Conservation (phyloP, 2,888 invertebrate genomes). For the Molanna angustata region DNA sequence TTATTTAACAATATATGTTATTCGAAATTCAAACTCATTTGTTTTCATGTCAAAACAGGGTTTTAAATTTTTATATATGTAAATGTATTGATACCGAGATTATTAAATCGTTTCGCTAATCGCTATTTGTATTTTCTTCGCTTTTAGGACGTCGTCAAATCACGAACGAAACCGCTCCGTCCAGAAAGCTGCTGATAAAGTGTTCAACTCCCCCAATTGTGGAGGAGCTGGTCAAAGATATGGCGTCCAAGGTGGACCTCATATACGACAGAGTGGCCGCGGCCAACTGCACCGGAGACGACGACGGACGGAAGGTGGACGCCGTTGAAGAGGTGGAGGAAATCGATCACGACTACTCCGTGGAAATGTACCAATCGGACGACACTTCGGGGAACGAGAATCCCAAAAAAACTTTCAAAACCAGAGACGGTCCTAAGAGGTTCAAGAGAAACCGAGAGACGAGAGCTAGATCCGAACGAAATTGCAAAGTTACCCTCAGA, state of each 20-base stretch:
- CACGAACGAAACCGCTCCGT: constrained; percentile 25
- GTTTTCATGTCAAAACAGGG: no score
- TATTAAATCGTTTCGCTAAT: no score
- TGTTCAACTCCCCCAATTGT: constrained; percentile 39
- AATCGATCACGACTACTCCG: constrained; percentile 21
- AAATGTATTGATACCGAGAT: no score
- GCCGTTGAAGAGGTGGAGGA: constrained; percentile 17
- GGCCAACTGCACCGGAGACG: constrained; percentile 35
- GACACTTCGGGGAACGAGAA: no score
- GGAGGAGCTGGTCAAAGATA: constrained; percentile 42
- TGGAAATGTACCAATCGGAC: constrained; percentile 21
- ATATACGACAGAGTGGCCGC: constrained; percentile 42
- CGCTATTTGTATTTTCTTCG: background rate
- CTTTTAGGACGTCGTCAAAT: constrained; percentile 12
- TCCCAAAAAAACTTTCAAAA: no score
- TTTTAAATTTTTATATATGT: no score
- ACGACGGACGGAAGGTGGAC: constrained; percentile 22
- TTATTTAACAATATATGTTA: no score
- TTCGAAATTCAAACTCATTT: no score
- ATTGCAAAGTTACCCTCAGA: no score
- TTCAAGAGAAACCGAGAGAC: no score
- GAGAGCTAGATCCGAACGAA: no score
- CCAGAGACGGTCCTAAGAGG: no score
- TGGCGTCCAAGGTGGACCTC: constrained; percentile 43
- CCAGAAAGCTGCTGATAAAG: constrained; percentile 37